Percentiles rank a stretch among this genome's conserved stretches.
These are phyloP conservation scores for Cenopis cana DNA, from an alignment of 2,888 invertebrate genomes.

Conservation along the genomic window DNA sequence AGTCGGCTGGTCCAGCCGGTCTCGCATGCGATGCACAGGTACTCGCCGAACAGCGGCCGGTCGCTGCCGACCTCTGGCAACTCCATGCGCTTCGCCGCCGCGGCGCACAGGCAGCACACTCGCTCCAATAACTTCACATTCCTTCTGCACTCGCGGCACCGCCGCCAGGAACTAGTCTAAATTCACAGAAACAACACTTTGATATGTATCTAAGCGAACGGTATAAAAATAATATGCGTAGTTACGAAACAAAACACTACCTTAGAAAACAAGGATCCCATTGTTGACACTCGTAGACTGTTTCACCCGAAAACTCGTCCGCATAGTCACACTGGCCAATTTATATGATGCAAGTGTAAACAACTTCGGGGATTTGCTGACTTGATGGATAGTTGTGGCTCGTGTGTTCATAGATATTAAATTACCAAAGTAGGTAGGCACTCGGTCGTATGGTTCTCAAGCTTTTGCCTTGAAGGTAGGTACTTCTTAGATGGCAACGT, in stretches of 20 bases:
- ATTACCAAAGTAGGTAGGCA: slow-evolving; percentile 24
- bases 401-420: slow-evolving; percentile 20
- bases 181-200: neutral
- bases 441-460: slow-evolving; percentile 13
- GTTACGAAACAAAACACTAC: slow-evolving; percentile 9
- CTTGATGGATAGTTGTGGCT: slow-evolving; percentile 24
- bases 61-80: slow-evolving; percentile 6
- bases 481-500: slow-evolving; percentile 7
- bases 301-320: slow-evolving; percentile 14
- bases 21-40: slow-evolving; percentile 32
- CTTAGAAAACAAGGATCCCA: slow-evolving; percentile 35
- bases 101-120: slow-evolving; percentile 15
- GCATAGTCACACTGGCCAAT: slow-evolving; percentile 11
- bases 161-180: neutral
- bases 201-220: neutral
- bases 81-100: slow-evolving; percentile 3
- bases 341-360: slow-evolving; percentile 24
- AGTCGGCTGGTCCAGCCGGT: slow-evolving; percentile 30
- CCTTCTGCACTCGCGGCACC: slow-evolving; percentile 22
- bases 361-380: slow-evolving; percentile 26
- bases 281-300: slow-evolving; percentile 8
- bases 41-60: slow-evolving; percentile 37
- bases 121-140: slow-evolving; percentile 31
- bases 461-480: slow-evolving; percentile 19
- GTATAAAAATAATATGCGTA: neutral